A percentile compares a stretch with the other conserved stretches of the same genome.
Conservation (phyloP, 53 echinoderm and acorn worm species). For the Stichopus horrens region DNA sequence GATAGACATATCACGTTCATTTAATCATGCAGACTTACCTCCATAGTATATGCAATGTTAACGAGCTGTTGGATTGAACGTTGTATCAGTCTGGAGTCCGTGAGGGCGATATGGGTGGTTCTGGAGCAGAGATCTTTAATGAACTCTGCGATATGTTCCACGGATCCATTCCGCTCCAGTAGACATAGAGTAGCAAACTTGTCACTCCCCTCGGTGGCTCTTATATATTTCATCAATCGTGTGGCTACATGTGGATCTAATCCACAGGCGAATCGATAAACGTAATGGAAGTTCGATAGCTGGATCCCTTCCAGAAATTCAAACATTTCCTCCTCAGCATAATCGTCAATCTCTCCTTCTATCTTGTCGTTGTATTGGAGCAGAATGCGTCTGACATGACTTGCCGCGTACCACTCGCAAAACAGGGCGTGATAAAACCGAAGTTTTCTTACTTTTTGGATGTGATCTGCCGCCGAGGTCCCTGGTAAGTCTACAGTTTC, state of each 20-base stretch:
- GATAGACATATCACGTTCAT: too few relatives aligned
- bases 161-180: not conserved
- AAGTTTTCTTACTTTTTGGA: not conserved
- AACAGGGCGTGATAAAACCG: not conserved
- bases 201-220: not conserved
- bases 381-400: not conserved
- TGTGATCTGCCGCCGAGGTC: not conserved
- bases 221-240: not conserved
- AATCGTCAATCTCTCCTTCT: not conserved
- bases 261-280: conserved; percentile 6
- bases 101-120: not conserved
- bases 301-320: not conserved
- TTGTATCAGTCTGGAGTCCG: not conserved
- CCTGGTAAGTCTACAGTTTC: not conserved
- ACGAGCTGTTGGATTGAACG: not conserved
- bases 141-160: not conserved
- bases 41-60: not conserved
- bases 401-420: conserved; percentile 11
- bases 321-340: not conserved
- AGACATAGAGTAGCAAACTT: not conserved
- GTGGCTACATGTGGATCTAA: not conserved
- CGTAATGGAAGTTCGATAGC: not conserved
- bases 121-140: not conserved
- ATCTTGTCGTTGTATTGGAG: not conserved
- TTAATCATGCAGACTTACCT: not conserved